Evolutionary conservation across 2,113 vertebrate genomes (phyloP).

Genomic region (Psephotus haematonotus): DNA sequence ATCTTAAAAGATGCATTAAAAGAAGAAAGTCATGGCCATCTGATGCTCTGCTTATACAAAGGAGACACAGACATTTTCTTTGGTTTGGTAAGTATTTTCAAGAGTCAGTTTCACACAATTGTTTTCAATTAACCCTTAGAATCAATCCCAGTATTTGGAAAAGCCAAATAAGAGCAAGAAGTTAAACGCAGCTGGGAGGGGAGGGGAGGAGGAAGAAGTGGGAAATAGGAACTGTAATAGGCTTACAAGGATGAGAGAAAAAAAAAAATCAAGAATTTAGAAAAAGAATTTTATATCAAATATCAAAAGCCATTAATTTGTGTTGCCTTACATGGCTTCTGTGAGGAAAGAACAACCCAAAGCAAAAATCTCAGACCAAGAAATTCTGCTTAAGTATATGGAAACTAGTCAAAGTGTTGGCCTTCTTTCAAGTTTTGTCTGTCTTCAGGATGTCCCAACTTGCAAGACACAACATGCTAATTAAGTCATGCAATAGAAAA

Average conservation of each 20-base stretch:
- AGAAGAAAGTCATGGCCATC: not conserved
- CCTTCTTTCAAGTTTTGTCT: not conserved
- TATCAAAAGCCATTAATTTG: not conserved
- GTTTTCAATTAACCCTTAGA: not conserved
- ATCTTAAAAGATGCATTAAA: not conserved
- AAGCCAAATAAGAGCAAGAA: not conserved
- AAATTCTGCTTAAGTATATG: not conserved
- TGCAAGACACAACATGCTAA: not conserved
- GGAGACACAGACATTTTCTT: not conserved
- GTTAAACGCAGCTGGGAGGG: not conserved
- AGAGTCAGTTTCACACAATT: not conserved
- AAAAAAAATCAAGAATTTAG: not conserved
- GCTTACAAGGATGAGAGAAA: not conserved
- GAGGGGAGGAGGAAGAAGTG: not conserved
- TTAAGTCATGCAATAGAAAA: not conserved
- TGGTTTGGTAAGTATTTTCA: not conserved
- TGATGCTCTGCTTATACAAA: not conserved
- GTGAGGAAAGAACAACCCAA: not conserved
- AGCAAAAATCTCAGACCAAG: not conserved
- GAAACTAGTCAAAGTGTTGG: not conserved
- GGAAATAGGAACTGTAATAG: not conserved
- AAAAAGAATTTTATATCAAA: not conserved
- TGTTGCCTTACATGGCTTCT: not conserved
- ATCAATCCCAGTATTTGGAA: not conserved
- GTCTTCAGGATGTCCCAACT: not conserved